Conservation (phyloP, 2,888 invertebrate genomes). For the Campoletis raptor region DNA sequence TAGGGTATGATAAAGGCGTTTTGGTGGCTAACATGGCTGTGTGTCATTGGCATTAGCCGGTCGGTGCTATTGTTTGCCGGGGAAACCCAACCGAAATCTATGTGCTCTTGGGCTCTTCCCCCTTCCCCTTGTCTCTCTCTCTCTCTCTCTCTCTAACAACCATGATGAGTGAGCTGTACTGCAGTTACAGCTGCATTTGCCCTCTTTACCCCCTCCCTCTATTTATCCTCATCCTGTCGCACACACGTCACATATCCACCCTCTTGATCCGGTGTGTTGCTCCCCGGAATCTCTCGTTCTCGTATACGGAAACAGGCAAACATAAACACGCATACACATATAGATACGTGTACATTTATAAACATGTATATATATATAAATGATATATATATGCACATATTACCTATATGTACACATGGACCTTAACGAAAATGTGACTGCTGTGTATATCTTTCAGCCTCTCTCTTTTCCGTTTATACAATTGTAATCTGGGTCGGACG, state of each 20-base stretch:
- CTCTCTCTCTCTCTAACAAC: conserved; percentile 33
- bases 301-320: conserved; percentile 49
- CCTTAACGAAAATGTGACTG: conserved; percentile 37
- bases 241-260: conserved; percentile 56
- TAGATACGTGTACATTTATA: not conserved
- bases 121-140: conserved; percentile 32
- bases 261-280: conserved; percentile 52
- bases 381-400: conserved; percentile 4
- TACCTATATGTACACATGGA: conserved; percentile 18
- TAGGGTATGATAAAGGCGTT: conserved; percentile 43
- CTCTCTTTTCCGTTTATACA: conserved; percentile 48
- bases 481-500: conserved; percentile 61
- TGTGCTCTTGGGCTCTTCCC: conserved; percentile 60
- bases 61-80: conserved; percentile 73
- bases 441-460: conserved; percentile 53
- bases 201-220: conserved; percentile 33
- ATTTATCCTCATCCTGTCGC: conserved; percentile 44
- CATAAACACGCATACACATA: conserved; percentile 21
- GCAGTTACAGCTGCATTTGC: conserved; percentile 53
- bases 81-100: conserved; percentile 74
- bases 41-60: conserved; percentile 76
- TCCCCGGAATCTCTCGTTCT: conserved; percentile 33
- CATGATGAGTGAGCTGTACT: conserved; percentile 17
- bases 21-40: conserved; percentile 70
- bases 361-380: not conserved